Base-by-base conservation (phyloP, 2,888 invertebrate species). In the Drosophila monieri region DNA sequence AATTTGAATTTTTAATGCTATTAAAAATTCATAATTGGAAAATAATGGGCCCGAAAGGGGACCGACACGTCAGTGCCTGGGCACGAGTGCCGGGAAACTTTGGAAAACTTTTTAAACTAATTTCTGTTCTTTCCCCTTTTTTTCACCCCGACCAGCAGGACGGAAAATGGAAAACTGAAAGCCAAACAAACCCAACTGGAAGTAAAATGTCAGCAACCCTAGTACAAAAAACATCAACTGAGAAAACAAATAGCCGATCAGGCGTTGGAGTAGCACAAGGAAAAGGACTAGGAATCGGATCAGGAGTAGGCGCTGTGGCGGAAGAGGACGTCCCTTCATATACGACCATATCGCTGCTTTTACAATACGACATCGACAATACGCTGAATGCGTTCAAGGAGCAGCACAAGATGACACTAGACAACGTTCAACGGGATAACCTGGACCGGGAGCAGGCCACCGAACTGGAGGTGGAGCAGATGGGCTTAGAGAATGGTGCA, bases 311-410 rank as follows among this genome's bases (percentile, higher is more conserved):
- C 8, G 35, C 25, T 39, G 14, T 32, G 21, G 14, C 49, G 18
- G 47, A 23, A 14, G 74, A 62, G 52, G 72, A 47, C 48, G 75
- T 57, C 48, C 66, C 61, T 51, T 15, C 39, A 3, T 41, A 15
- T 18, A 41, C 78, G 3, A 87, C 89, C 64, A 90, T 91, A 80
- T 91, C 91, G 73, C 76, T 90, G 62, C 90, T 91, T 89, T 79
- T 91, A 56, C 91, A 91, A 74, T 91, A 92, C 85, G 91, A 91
- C 69, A 90, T 91, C 60, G 91, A 91, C 73, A 91, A 91, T 59
- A 91, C 91, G 27, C 68, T 91, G 61, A 91, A 92, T 81, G 88
- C 89, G 41, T 88, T 91, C 58, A 90, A 91, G 73, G 91, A 91
- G 76, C 91, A 89, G 61, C 51, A 47, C 9, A 69, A 54, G 74